These are phyloP conservation scores for Drosophila seguyi DNA, from an alignment of 1,140 invertebrate genomes.

Conservation along the genomic window DNA sequence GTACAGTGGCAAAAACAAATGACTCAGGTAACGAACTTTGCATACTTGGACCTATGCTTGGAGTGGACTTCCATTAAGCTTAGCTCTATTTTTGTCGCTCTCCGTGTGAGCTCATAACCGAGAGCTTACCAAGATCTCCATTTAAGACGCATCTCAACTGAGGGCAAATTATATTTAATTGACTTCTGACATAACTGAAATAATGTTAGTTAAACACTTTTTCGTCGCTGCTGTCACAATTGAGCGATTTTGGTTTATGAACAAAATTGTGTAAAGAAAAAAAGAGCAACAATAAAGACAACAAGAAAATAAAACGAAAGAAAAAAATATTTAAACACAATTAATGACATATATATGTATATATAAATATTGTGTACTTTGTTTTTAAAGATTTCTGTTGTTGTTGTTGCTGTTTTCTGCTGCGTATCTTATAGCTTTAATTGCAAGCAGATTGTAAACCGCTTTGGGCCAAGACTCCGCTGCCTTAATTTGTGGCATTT, in stretches of 20 bases:
- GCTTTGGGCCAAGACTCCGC: constrained; percentile 63
- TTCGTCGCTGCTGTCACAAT: constrained; percentile 56
- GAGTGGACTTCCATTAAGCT: constrained; percentile 53
- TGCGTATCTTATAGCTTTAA: constrained; percentile 45
- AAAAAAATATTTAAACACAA: constrained; percentile 74
- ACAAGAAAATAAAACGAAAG: constrained; percentile 10
- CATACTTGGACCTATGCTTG: constrained; percentile 31
- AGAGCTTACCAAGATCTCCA: constrained; percentile 29
- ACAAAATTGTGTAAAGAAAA: constrained; percentile 51
- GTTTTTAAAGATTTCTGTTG: constrained; percentile 24
- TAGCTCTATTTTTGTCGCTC: constrained; percentile 23
- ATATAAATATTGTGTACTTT: too few species aligned
- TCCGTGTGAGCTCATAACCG: constrained; percentile 26
- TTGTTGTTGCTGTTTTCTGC: constrained; percentile 16
- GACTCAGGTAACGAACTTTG: constrained; percentile 70
- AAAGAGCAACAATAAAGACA: constrained; percentile 14
- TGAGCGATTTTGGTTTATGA: constrained; percentile 71
- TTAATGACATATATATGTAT: constrained; percentile 74
- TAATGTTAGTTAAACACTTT: constrained; percentile 45
- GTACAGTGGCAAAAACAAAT: constrained; percentile 48
- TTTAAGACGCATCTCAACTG: constrained; percentile 40
- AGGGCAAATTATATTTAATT: constrained; percentile 64
- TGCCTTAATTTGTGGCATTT: constrained; percentile 60
- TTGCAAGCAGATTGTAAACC: constrained; percentile 65
- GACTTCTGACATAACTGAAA: constrained; percentile 64